Conservation (phyloP, 2,113 vertebrate genomes). For the Muntiacus muntjak region DNA sequence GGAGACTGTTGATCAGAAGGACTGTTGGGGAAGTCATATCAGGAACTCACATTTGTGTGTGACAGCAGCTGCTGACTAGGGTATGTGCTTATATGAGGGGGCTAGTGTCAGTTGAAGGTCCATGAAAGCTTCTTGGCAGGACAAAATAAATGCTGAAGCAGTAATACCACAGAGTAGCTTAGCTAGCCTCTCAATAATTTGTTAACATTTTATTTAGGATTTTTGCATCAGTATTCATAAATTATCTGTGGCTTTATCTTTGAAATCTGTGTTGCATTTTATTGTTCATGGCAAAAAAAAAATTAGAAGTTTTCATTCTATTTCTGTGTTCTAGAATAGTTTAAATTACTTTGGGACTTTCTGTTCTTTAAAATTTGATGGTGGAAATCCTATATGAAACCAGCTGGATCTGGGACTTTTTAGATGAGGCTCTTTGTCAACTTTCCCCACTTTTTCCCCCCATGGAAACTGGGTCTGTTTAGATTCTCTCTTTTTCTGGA, state of each 20-base stretch:
- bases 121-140: neutral
- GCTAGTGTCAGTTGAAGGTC: neutral
- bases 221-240: neutral
- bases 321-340: neutral
- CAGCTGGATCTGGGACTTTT: neutral
- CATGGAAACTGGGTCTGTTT: neutral
- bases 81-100: neutral
- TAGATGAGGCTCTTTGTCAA: neutral
- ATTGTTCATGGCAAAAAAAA: neutral
- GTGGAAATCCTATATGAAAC: neutral
- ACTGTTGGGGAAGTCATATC: neutral
- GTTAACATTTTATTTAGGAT: neutral
- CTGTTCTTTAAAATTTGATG: neutral
- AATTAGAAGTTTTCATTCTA: neutral
- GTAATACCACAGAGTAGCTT: neutral
- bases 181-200: neutral
- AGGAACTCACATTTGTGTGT: neutral
- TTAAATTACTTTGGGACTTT: neutral
- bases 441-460: neutral
- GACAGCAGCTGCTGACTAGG: neutral
- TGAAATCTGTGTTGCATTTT: neutral
- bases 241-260: neutral
- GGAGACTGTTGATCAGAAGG: neutral
- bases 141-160: neutral
- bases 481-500: slow-evolving; percentile 14